Evolutionary conservation across 2,113 vertebrate genomes (phyloP).

Genomic region (Chamaea fasciata): DNA sequence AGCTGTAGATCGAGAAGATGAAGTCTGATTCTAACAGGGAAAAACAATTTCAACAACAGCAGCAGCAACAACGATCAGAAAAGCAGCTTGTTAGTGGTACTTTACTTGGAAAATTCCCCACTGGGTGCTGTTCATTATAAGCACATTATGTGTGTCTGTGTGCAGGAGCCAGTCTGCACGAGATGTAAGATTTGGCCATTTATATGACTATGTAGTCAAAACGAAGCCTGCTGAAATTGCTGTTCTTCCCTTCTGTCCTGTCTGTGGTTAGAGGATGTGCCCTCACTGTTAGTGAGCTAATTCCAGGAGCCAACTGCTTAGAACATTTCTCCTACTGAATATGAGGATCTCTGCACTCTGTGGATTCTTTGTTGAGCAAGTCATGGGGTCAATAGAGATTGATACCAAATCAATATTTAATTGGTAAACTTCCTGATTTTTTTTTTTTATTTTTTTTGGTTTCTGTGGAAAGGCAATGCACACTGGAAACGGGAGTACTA

Average conservation of each 20-base stretch:
- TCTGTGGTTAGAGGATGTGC: neutral
- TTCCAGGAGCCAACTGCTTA: neutral
- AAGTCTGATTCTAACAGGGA: neutral
- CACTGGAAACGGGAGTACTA: neutral
- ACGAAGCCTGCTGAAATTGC: neutral
- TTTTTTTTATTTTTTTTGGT: neutral
- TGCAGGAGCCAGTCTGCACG: neutral
- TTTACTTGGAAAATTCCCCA: conserved; percentile 18
- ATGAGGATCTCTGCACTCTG: neutral
- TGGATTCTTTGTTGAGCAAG: neutral
- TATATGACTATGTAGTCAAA: neutral
- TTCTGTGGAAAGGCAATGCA: neutral
- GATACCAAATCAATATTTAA: neutral
- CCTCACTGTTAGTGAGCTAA: neutral
- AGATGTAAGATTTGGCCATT: conserved; percentile 19
- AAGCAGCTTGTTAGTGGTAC: conserved; percentile 1
- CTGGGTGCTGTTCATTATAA: neutral
- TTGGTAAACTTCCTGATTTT: neutral
- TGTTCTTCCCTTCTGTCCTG: neutral
- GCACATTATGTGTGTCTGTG: neutral
- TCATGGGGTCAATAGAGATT: neutral
- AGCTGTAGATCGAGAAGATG: conserved; percentile 42
- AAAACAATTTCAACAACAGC: neutral
- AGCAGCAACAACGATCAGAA: neutral
- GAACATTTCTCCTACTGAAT: neutral